A percentile compares a stretch with the other conserved stretches of the same genome.
These are phyloP conservation scores for Rhagophthalmus giganteus DNA, from an alignment of 2,888 invertebrate genomes.

Conservation along the genomic window DNA sequence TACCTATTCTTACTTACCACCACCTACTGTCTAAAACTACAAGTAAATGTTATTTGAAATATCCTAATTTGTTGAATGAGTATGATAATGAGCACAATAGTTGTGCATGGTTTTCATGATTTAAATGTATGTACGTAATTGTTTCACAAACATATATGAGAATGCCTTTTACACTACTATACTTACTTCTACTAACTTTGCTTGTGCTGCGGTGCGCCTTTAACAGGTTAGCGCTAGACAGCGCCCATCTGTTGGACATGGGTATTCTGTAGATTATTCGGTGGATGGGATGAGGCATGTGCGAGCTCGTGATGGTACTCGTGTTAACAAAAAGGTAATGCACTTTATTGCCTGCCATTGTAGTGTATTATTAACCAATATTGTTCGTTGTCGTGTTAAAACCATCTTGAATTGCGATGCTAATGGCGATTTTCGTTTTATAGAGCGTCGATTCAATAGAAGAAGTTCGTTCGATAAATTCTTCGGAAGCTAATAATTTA, in stretches of 20 bases:
- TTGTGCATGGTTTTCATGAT: no score
- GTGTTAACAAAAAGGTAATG: constrained; percentile 55
- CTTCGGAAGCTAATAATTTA: constrained; percentile 72
- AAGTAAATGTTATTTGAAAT: no score
- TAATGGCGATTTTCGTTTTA: constrained; percentile 4
- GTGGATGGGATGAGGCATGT: constrained; percentile 58
- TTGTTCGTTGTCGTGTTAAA: background rate
- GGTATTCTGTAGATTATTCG: constrained; percentile 57
- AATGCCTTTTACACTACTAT: constrained; percentile 11
- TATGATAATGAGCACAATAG: no score
- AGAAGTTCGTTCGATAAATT: constrained; percentile 75
- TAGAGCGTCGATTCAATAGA: constrained; percentile 87
- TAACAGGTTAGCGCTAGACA: constrained; percentile 56
- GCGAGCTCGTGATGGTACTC: constrained; percentile 53
- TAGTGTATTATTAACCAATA: constrained; percentile 1
- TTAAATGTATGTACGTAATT: no score
- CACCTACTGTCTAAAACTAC: no score
- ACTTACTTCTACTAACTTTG: constrained; percentile 45
- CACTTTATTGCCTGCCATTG: constrained; percentile 23
- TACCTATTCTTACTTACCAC: no score
- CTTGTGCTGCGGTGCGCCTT: constrained; percentile 52
- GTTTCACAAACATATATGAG: background rate
- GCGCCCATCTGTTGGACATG: constrained; percentile 55
- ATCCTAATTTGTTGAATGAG: no score
- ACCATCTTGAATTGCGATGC: background rate